A percentile compares a stretch with the other conserved stretches of the same genome.
Conservation (phyloP, 2,888 invertebrate genomes). For the Pandemis heparana region DNA sequence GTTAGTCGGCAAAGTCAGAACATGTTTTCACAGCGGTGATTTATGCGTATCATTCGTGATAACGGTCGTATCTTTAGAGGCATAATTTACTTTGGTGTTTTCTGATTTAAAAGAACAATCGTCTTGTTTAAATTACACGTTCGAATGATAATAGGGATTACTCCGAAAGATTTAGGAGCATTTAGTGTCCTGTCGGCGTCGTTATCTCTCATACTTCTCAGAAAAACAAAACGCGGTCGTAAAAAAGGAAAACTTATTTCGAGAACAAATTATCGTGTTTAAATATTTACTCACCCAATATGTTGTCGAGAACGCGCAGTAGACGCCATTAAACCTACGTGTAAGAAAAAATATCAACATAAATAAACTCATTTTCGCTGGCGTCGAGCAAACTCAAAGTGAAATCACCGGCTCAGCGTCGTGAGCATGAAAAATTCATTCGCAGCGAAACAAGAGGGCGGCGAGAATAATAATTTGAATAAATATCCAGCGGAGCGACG, state of each 20-base stretch:
- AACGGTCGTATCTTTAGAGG: constrained; percentile 41
- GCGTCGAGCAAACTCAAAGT: constrained; percentile 78
- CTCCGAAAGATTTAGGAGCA: constrained; percentile 39
- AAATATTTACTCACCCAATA: constrained; percentile 66
- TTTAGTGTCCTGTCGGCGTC: constrained; percentile 41
- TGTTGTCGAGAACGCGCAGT: constrained; percentile 56
- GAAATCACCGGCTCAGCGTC: constrained; percentile 80
- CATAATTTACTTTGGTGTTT: constrained; percentile 46
- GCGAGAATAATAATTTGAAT: constrained; percentile 83
- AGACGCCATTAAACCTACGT: constrained; percentile 63
- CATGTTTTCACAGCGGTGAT: constrained; percentile 52
- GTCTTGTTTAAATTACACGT: constrained; percentile 40
- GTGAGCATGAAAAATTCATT: constrained; percentile 85
- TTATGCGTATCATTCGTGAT: constrained; percentile 47
- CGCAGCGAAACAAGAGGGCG: constrained; percentile 80
- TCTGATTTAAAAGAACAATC: constrained; percentile 42
- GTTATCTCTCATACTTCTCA: constrained; percentile 40
- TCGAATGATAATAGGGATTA: constrained; percentile 40
- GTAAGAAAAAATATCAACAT: constrained; percentile 68
- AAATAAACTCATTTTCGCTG: constrained; percentile 77
- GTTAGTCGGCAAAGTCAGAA: constrained; percentile 48
- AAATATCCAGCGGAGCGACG: constrained; percentile 74
- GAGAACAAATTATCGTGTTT: constrained; percentile 63
- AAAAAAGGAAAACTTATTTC: constrained; percentile 52
- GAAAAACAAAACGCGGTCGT: constrained; percentile 43